These are phyloP conservation scores for Eupithecia centaureata DNA, from an alignment of 2,888 invertebrate genomes.

Conservation along the genomic window DNA sequence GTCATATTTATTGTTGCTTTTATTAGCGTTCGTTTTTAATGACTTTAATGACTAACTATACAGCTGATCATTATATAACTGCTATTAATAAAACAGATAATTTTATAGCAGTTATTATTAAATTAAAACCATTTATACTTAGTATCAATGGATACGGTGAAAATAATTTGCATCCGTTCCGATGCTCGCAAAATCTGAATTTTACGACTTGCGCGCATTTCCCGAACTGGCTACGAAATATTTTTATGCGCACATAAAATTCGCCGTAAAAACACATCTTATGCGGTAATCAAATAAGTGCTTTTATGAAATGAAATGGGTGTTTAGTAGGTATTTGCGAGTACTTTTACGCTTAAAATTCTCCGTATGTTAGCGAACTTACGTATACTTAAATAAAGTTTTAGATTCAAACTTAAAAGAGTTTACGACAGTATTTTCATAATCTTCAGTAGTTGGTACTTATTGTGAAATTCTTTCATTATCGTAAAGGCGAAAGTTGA, in stretches of 20 bases:
- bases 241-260: slow-evolving; percentile 36
- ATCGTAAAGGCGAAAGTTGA: background rate
- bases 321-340: slow-evolving; percentile 22
- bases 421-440: background rate
- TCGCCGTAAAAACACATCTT: slow-evolving; percentile 23
- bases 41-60: background rate
- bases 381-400: background rate
- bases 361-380: background rate
- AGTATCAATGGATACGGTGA: slow-evolving; percentile 38
- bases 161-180: slow-evolving; percentile 41
- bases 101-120: background rate
- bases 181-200: slow-evolving; percentile 37
- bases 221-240: slow-evolving; percentile 25
- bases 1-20: background rate
- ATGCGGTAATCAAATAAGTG: slow-evolving; percentile 28
- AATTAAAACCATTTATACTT: background rate
- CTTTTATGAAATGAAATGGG: slow-evolving; percentile 34
- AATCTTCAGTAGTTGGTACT: background rate
- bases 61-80: background rate
- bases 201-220: slow-evolving; percentile 39
- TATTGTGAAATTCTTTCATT: background rate
- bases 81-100: background rate
- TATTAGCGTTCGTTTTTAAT: background rate
- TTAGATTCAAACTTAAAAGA: background rate
- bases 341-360: background rate